phyloP scores from a whole-genome alignment of 1,140 invertebrate species.

The Bicyclus anynana region DNA sequence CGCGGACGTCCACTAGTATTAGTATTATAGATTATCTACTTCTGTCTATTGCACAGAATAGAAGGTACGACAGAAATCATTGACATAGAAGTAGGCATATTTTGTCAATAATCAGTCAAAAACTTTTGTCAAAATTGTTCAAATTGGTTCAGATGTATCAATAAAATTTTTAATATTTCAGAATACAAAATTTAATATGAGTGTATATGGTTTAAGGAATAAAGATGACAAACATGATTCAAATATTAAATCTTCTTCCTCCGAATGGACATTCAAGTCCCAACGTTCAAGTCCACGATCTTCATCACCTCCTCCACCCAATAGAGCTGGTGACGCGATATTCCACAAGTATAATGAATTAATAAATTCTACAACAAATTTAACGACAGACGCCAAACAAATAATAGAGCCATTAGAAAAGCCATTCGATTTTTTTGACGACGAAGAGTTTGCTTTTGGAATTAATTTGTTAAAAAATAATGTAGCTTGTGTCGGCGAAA shows the following conservation, averaged over 20 bases:
- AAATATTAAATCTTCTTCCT: constrained; percentile 37
- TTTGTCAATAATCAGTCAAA: not conserved
- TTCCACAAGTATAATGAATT: constrained; percentile 55
- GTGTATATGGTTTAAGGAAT: constrained; percentile 45
- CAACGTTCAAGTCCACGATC: constrained; percentile 35
- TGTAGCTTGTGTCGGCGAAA: constrained; percentile 61
- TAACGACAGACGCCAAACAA: constrained; percentile 38
- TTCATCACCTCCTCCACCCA: constrained; percentile 30
- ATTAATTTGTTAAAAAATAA: constrained; percentile 64
- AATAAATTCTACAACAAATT: constrained; percentile 52
- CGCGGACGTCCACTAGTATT: too few relatives aligned
- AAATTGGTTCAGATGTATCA: not conserved
- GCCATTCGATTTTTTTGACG: constrained; percentile 62
- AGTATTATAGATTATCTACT: too few relatives aligned
- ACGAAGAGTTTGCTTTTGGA: constrained; percentile 64
- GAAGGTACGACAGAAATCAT: too few relatives aligned
- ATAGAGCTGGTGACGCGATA: constrained; percentile 48
- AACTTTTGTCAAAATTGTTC: not conserved
- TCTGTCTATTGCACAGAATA: too few relatives aligned
- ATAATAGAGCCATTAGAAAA: constrained; percentile 44
- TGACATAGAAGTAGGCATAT: too few relatives aligned
- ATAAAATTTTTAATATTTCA: not conserved
- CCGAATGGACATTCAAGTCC: constrained; percentile 39
- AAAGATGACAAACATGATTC: constrained; percentile 32
- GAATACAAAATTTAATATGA: constrained; percentile 42